These are phyloP conservation scores for Melanotaenia trifasciata DNA, from an alignment of 2,797 vertebrate species.

Conservation along the genomic window DNA sequence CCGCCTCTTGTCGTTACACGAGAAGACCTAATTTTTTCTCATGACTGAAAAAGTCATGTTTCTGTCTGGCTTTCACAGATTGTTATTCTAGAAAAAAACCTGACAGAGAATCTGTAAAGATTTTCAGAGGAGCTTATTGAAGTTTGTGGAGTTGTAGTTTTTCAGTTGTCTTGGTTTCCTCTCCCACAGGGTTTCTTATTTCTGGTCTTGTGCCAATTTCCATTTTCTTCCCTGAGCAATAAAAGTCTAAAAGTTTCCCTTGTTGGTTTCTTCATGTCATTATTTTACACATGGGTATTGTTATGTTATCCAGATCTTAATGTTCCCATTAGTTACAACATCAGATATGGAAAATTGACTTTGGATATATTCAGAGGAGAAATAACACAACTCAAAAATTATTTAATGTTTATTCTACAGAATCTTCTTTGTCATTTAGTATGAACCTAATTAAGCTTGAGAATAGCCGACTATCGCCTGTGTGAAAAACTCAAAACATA, in stretches of 20 bases:
- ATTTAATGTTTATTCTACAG: constrained; percentile 46
- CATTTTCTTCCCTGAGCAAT: constrained; percentile 76
- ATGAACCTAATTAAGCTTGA: constrained; percentile 52
- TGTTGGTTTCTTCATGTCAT: constrained; percentile 68
- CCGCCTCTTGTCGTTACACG: constrained; percentile 74
- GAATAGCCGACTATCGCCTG: constrained; percentile 29
- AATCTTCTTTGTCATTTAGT: constrained; percentile 48
- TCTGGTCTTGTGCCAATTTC: constrained; percentile 74
- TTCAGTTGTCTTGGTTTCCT: constrained; percentile 71
- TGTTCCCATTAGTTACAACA: constrained; percentile 78
- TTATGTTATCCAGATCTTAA: constrained; percentile 74
- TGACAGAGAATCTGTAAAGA: constrained; percentile 59
- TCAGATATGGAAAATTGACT: constrained; percentile 72
- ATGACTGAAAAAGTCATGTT: constrained; percentile 72
- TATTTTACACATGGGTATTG: constrained; percentile 77
- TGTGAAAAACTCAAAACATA: constrained; percentile 25
- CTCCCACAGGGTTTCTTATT: constrained; percentile 64
- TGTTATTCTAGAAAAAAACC: constrained; percentile 71
- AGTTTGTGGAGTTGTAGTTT: constrained; percentile 64
- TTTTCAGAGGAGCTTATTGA: constrained; percentile 64
- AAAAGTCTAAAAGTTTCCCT: constrained; percentile 76
- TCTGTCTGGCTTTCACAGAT: constrained; percentile 69
- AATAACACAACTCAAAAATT: constrained; percentile 65
- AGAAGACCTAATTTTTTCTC: constrained; percentile 72
- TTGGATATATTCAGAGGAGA: constrained; percentile 57